phyloP scores from a whole-genome alignment of 37 sponge, comb jelly and placozoan species.

The Oscarella lobularis region DNA sequence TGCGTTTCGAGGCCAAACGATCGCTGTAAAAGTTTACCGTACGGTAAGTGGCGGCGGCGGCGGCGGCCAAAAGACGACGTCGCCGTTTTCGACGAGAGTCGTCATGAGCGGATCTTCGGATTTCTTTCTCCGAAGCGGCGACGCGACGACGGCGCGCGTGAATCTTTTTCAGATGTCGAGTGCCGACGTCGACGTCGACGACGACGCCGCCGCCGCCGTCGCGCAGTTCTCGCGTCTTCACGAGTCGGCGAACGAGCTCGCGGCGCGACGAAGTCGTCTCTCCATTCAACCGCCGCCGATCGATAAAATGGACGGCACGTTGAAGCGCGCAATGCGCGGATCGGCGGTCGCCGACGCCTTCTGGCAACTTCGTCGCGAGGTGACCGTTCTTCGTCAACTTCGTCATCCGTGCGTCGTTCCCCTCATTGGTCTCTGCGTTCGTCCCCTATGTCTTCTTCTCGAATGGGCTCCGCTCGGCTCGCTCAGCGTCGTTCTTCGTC shows the following conservation, averaged over 20 bases:
- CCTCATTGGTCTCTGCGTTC: neutral
- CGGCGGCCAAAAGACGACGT: too few species aligned
- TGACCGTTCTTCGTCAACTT: neutral
- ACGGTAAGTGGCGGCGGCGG: neutral
- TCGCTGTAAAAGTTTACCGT: neutral
- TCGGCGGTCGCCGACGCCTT: neutral
- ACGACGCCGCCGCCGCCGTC: neutral
- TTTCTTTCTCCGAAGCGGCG: too few species aligned
- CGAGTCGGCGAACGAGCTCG: neutral
- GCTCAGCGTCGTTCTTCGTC: neutral
- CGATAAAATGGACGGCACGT: neutral
- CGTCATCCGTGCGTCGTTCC: slow-evolving; percentile 6
- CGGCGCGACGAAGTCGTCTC: neutral
- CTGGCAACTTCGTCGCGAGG: neutral
- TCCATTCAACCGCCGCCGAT: neutral
- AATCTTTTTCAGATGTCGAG: neutral
- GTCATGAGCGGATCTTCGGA: neutral
- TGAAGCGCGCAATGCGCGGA: neutral
- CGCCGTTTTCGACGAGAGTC: too few species aligned
- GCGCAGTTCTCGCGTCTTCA: neutral
- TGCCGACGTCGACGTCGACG: neutral
- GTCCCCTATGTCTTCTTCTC: neutral
- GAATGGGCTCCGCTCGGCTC: neutral
- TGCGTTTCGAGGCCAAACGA: neutral
- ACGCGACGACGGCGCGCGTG: neutral